Base-by-base conservation (phyloP, 1,140 invertebrate genomes). In the Glomeris maerens region DNA sequence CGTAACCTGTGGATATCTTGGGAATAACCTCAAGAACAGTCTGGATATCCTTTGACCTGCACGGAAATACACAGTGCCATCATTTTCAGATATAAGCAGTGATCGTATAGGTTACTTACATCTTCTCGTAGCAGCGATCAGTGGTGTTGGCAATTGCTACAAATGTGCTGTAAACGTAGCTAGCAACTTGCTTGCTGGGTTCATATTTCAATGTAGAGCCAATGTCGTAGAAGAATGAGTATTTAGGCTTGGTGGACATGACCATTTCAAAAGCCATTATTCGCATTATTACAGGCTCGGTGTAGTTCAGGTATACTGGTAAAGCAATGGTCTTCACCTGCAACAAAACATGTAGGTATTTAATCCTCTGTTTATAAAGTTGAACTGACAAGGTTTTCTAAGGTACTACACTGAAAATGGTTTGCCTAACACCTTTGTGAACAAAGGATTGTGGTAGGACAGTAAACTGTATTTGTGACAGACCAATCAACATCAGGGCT, bases 201-300 rank as follows among this genome's bases (percentile, higher is more conserved):
- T 50, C 49, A 5, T 44, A 7, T 5, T 44, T 7, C 3, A 50
- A 27, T 21, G 7, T n/a, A 4, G 17, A 17, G 31, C 27, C 14
- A 14, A 50, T 21, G 5, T 3, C 5, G 27, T 2, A 10, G 5
- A 50, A 47, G 22, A 2, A n/a, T 3, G 23, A n/a, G 3, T 23
- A 27, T 3, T 25, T 45, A 20, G 56, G 52, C 10, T 53, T n/a
- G 13, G 41, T 39, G 17, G 13, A 13, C 7, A 57, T 5, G 3
- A 57, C 5, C 26, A 53, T 42, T 10, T 46, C 40, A 50, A 60
- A 60, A 14, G 58, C 55, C 29, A 50, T 50, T 36, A 47, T 60
- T 21, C 59, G 49, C 1, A 60, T 22, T 36, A 50, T 45, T 14
- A 54, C 54, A 26, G 55, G 47, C 27, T 60, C 56, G 1, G 41